Percentiles rank a stretch among this genome's conserved stretches.
These are phyloP conservation scores for Gastracanthus pulcherrimus DNA, from an alignment of 2,888 invertebrate genomes.

Conservation along the genomic window DNA sequence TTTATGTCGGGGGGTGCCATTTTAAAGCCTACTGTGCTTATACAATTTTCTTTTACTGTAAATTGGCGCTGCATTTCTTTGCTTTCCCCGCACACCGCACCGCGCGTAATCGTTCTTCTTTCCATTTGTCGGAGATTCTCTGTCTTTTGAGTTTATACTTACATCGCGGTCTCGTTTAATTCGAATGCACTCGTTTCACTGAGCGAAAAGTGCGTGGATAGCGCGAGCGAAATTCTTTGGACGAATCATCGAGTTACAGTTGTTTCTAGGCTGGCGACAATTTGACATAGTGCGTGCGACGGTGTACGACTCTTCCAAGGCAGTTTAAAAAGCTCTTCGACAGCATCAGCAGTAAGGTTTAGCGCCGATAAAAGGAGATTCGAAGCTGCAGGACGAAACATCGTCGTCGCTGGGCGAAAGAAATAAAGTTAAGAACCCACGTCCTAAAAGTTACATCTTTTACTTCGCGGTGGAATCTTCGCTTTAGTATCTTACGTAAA, in stretches of 20 bases:
- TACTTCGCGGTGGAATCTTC: conserved; percentile 58
- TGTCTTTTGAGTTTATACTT: too few species aligned
- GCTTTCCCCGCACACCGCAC: conserved; percentile 27
- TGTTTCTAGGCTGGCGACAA: neutral
- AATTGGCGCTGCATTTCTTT: conserved; percentile 62
- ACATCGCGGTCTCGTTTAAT: conserved; percentile 11
- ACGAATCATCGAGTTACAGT: neutral
- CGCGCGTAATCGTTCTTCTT: conserved; percentile 51
- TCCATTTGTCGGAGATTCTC: conserved; percentile 34
- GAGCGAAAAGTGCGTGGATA: neutral
- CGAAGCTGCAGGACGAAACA: conserved; percentile 44
- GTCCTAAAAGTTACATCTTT: conserved; percentile 39
- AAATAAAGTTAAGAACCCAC: conserved; percentile 48
- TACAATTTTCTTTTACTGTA: conserved; percentile 67
- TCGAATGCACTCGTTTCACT: neutral
- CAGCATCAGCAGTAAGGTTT: conserved; percentile 53
- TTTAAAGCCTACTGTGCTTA: conserved; percentile 58
- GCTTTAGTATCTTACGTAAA: conserved; percentile 65
- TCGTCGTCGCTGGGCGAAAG: conserved; percentile 4
- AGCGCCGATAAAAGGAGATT: conserved; percentile 59
- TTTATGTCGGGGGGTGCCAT: conserved; percentile 58
- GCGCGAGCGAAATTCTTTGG: neutral
- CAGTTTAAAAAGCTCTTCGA: conserved; percentile 37
- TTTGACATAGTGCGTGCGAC: neutral
- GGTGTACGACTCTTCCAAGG: conserved; percentile 20